Conservation (phyloP, 2,113 vertebrate species). For the Centrocercus urophasianus region DNA sequence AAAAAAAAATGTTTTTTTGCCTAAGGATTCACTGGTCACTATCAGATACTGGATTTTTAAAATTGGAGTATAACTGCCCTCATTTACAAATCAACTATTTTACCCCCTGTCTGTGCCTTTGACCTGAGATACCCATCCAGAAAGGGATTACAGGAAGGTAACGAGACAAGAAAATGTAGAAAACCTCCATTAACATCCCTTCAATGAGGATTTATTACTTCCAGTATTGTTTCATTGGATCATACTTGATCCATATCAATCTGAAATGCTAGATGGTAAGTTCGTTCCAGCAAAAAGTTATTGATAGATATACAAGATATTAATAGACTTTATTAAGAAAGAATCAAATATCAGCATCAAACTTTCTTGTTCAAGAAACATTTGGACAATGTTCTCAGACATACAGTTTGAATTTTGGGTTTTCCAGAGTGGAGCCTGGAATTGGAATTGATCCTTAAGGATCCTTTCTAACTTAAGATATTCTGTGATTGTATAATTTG, state of each 20-base stretch:
- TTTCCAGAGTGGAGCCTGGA: no score
- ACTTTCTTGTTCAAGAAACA: no score
- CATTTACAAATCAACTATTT: not conserved
- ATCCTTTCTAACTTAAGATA: no score
- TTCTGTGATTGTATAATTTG: no score
- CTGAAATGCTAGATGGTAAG: not conserved
- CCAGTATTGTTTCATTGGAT: not conserved
- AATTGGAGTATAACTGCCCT: not conserved
- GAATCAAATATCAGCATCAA: not conserved
- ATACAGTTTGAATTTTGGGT: no score
- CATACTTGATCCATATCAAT: not conserved
- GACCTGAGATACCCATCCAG: not conserved
- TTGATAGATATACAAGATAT: not conserved
- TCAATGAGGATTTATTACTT: not conserved
- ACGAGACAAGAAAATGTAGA: not conserved
- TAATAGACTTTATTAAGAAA: not conserved
- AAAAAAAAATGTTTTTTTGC: not conserved
- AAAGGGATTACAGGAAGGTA: no score
- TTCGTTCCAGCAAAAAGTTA: not conserved
- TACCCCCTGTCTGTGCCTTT: not conserved
- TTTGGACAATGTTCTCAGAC: no score
- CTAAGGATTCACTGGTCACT: not conserved
- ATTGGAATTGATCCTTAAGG: no score
- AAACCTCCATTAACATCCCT: not conserved
- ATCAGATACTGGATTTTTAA: not conserved